Base-by-base conservation (phyloP, 2,113 vertebrate genomes). In the Alethe diademata region DNA sequence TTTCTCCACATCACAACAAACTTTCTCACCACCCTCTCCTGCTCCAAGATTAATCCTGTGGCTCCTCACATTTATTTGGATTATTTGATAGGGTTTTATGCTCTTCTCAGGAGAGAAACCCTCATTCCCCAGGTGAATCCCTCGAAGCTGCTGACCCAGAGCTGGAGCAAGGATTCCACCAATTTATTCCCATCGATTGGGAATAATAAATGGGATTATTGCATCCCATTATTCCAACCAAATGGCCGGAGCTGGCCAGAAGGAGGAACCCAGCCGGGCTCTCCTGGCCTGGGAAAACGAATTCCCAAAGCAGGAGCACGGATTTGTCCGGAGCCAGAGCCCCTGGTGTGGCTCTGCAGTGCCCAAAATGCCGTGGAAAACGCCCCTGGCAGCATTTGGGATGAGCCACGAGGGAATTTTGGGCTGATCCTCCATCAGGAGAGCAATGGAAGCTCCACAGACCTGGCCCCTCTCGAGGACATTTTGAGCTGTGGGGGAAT, bases 281-380 rank as follows among this genome's bases (percentile, higher is more conserved):
- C 51, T 33, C 43, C 71, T 72, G 4, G 2, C 47, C 58, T 0
- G 0, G 48, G 33, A 65, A 75, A 86, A 40, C 11, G 10, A 67
- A 92, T 88, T 82, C 51, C 67, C 86, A 18, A 22, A 67, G 60
- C 6, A 0, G 38, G 11, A 62, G 56, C n/a, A 11, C 40, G 16
- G 43, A 51, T 69, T 88, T 56, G 26, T 56, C 74, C 35, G 6
- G 57, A 75, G 20, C 5, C 20, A 14, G 15, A 78, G 45, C 50
- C 35, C 5, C 19, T 9, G 48, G 53, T 8, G 43, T 0, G 0
- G 36, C 42, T 35, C 58, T 12, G 1, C 15, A 10, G 2, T 3
- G 43, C 45, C 56, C 64, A 3, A 29, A 66, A 24, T 0, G 0
- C 8, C 0, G 1, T 0, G 23, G 17, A 33, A 62, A 53, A 72